phyloP scores from a whole-genome alignment of 2,888 invertebrate genomes.

The Galerucella calmariensis region DNA sequence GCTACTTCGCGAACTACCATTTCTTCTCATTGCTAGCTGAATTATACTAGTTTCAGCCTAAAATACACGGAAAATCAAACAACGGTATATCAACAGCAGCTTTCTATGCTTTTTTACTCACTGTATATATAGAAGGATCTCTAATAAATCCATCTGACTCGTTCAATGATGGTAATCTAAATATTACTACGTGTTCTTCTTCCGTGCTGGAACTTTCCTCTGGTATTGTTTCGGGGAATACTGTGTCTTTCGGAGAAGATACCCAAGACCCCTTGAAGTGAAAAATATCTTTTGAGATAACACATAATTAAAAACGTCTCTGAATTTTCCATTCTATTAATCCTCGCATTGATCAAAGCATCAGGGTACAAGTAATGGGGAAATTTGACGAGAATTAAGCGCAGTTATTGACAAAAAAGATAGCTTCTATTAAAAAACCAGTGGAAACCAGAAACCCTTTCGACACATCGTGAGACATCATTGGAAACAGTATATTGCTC shows the following conservation, averaged over 20 bases:
- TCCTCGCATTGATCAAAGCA: too few relatives aligned
- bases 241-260: constrained; percentile 88
- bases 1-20: constrained; percentile 62
- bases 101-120: constrained; percentile 57
- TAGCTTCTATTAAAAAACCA: too few relatives aligned
- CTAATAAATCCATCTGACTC: constrained; percentile 78
- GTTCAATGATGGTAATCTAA: constrained; percentile 81
- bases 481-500: too few relatives aligned
- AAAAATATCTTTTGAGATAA: constrained; percentile 13
- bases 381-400: too few relatives aligned
- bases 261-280: constrained; percentile 75
- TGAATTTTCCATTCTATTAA: too few relatives aligned
- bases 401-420: too few relatives aligned
- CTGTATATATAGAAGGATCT: constrained; percentile 85
- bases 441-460: too few relatives aligned
- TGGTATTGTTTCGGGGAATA: constrained; percentile 91
- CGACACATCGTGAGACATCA: too few relatives aligned
- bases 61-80: constrained; percentile 22
- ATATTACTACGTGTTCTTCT: constrained; percentile 92
- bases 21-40: constrained; percentile 71
- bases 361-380: too few relatives aligned
- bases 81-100: not conserved
- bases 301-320: too few relatives aligned
- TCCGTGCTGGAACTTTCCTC: constrained; percentile 93
- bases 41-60: constrained; percentile 84